These are phyloP conservation scores for Botia almorhae DNA, from an alignment of 2,797 vertebrate genomes.

Conservation along the genomic window DNA sequence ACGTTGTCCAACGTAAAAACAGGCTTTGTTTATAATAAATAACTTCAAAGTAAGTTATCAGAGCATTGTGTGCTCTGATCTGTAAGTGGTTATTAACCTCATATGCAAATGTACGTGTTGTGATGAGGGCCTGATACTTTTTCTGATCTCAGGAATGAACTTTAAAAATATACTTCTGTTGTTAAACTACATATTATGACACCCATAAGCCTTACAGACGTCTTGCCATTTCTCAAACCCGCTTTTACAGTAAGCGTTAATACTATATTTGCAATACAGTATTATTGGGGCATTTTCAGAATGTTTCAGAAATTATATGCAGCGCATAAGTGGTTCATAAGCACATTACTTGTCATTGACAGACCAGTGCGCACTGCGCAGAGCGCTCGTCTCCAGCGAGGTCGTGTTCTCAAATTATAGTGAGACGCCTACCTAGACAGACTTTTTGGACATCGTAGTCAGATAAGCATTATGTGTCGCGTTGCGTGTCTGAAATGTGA, in stretches of 20 bases:
- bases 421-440: background rate
- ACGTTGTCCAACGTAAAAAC: background rate
- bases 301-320: background rate
- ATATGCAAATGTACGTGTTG: background rate
- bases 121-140: background rate
- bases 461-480: background rate
- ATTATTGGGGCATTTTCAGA: background rate
- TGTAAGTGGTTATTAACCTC: no score
- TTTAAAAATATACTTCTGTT: no score
- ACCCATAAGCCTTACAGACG: no score
- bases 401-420: conserved; percentile 3
- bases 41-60: no score
- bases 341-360: background rate
- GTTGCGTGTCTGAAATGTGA: background rate
- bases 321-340: conserved; percentile 14
- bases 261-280: background rate
- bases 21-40: background rate
- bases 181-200: no score
- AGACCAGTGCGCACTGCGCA: conserved; percentile 36
- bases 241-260: background rate
- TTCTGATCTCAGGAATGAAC: background rate
- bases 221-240: no score
- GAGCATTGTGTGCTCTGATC: no score
- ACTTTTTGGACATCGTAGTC: background rate
- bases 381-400: conserved; percentile 27